Percentiles rank a stretch among this genome's conserved stretches.
These are phyloP conservation scores for Petromus typicus DNA, from an alignment of 2,113 vertebrate genomes.

Conservation along the genomic window DNA sequence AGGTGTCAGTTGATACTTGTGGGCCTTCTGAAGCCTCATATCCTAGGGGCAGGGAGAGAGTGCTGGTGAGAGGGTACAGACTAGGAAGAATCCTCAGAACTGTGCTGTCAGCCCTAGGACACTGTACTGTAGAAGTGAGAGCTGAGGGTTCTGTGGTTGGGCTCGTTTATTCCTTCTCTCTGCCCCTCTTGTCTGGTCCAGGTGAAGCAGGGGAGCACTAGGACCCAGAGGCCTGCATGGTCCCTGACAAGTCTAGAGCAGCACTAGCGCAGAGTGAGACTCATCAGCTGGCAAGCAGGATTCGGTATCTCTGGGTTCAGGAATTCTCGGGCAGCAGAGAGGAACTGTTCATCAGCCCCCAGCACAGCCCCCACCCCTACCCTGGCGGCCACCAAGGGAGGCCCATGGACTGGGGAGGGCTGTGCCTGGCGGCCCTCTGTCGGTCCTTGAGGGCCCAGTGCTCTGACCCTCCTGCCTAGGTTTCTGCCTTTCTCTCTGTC, in stretches of 20 bases:
- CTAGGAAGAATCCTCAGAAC: neutral
- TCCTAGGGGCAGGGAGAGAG: neutral
- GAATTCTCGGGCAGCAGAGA: conserved; percentile 74
- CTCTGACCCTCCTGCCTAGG: conserved; percentile 77
- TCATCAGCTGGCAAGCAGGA: conserved; percentile 89
- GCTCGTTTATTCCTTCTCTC: neutral
- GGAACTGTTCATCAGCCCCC: conserved; percentile 55
- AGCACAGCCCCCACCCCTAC: neutral
- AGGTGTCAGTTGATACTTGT: conserved; percentile 47
- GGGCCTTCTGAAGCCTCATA: neutral
- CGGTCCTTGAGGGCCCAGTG: conserved; percentile 60
- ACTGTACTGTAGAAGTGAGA: neutral
- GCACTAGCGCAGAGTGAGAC: conserved; percentile 92
- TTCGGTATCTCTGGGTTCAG: conserved; percentile 74
- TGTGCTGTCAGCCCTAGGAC: neutral
- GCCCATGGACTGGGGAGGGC: conserved; percentile 66
- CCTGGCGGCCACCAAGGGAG: neutral
- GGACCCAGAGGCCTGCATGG: conserved; percentile 89
- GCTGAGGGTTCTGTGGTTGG: neutral
- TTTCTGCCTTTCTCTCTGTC: conserved; percentile 77
- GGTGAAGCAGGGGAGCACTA: conserved; percentile 87
- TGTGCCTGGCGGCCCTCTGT: conserved; percentile 33
- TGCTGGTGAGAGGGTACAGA: neutral
- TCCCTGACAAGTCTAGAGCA: conserved; percentile 88
- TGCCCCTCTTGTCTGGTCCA: neutral